Evolutionary conservation across 2,113 vertebrate genomes (phyloP).

Genomic region (Galemys pyrenaicus): DNA sequence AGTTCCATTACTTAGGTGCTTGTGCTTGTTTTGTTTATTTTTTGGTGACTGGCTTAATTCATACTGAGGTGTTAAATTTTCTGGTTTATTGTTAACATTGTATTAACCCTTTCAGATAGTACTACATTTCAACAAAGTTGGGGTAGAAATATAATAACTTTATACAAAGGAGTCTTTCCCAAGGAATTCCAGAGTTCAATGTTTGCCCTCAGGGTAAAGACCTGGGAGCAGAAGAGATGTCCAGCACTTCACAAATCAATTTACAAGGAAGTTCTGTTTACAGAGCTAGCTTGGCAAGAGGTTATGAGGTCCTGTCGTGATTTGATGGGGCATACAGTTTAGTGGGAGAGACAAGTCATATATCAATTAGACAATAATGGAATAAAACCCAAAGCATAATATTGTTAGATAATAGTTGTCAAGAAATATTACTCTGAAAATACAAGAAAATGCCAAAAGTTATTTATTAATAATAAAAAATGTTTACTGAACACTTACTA

Average conservation of each 20-base stretch:
- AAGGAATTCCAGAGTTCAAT: not conserved
- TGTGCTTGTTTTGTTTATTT: not conserved
- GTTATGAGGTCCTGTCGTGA: not conserved
- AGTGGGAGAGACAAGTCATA: not conserved
- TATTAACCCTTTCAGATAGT: not conserved
- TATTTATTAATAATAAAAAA: not conserved
- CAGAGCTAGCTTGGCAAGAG: not conserved
- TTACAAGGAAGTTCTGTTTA: not conserved
- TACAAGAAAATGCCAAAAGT: slow-evolving; percentile 5
- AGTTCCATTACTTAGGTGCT: not conserved
- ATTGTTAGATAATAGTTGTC: not conserved
- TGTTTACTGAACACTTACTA: not conserved
- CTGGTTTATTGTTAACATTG: not conserved
- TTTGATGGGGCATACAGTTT: not conserved
- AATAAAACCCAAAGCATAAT: not conserved
- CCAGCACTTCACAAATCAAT: not conserved
- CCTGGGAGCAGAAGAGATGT: not conserved
- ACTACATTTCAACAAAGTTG: not conserved
- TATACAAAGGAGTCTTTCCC: not conserved
- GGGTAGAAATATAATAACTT: not conserved
- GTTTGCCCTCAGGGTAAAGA: not conserved
- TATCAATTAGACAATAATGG: not conserved
- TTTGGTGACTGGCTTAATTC: not conserved
- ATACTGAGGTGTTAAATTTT: not conserved
- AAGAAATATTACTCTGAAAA: slow-evolving; percentile 11